Percentiles rank a stretch among this genome's conserved stretches.
Conservation (phyloP, 2,888 invertebrate species). For the Sericinus montela region DNA sequence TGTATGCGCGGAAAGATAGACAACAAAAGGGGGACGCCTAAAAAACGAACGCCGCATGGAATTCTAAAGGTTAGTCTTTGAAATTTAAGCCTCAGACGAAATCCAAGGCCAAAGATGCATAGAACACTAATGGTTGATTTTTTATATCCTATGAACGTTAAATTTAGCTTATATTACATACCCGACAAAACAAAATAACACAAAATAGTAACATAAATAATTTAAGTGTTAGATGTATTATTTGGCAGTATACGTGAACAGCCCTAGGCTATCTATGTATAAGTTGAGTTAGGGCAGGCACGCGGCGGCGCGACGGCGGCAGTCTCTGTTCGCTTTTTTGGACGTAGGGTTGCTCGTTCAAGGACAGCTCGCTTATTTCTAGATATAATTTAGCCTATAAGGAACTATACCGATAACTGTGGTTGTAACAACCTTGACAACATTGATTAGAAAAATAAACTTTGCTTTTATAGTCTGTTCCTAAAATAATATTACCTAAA, state of each 20-base stretch:
- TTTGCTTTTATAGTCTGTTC: no score
- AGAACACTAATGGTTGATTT: no score
- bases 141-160: no score
- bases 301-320: conserved; percentile 44
- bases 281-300: conserved; percentile 75
- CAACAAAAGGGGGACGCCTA: conserved; percentile 18
- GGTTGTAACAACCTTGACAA: background rate
- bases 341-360: conserved; percentile 49
- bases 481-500: no score
- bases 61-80: conserved; percentile 13
- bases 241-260: conserved; percentile 37
- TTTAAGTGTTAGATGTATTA: no score
- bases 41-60: conserved; percentile 14
- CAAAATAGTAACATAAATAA: no score
- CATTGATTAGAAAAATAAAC: background rate
- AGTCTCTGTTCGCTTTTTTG: conserved; percentile 44
- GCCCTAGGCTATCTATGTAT: conserved; percentile 62
- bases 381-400: background rate
- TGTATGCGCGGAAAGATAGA: conserved; percentile 12
- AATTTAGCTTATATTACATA: no score
- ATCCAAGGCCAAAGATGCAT: background rate
- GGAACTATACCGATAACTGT: background rate
- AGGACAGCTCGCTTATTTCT: conserved; percentile 7
- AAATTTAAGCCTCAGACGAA: conserved; percentile 1
- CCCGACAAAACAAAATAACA: no score